A percentile compares a stretch with the other conserved stretches of the same genome.
Evolutionary conservation across 2,797 vertebrate species (phyloP).

Genomic region (Labroides dimidiatus): DNA sequence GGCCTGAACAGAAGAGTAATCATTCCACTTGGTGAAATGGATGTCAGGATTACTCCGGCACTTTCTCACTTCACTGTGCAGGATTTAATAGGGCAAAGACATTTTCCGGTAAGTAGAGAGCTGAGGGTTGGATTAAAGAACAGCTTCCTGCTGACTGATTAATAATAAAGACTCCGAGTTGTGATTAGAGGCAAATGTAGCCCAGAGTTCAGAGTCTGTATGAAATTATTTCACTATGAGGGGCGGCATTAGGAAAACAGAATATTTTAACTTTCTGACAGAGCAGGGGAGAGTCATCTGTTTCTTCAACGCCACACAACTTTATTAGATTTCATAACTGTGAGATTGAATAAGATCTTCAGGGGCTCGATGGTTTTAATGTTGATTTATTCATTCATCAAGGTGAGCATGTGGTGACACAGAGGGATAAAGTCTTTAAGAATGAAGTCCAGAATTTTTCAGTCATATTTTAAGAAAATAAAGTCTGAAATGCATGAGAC

Average conservation of each 20-base stretch:
- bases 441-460: too few species aligned
- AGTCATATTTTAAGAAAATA: too few species aligned
- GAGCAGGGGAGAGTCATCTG: neutral
- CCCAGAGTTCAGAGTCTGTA: conserved; percentile 17
- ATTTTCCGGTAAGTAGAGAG: conserved; percentile 41
- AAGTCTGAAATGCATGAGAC: too few species aligned
- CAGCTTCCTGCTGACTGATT: conserved; percentile 50
- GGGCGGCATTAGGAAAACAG: neutral
- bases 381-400: too few species aligned
- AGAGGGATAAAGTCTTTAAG: too few species aligned
- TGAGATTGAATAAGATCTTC: too few species aligned
- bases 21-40: conserved; percentile 77
- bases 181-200: conserved; percentile 22
- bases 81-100: conserved; percentile 57
- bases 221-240: neutral
- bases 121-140: conserved; percentile 41
- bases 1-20: conserved; percentile 76
- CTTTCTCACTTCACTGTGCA: conserved; percentile 65
- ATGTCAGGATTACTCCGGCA: conserved; percentile 64
- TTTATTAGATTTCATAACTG: neutral
- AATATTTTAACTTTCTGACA: neutral
- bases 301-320: neutral
- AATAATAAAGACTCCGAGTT: conserved; percentile 34
- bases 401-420: too few species aligned
- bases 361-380: too few species aligned